Base-by-base conservation (phyloP, 2,888 invertebrate species). In the Drosophila cyrtoloma region DNA sequence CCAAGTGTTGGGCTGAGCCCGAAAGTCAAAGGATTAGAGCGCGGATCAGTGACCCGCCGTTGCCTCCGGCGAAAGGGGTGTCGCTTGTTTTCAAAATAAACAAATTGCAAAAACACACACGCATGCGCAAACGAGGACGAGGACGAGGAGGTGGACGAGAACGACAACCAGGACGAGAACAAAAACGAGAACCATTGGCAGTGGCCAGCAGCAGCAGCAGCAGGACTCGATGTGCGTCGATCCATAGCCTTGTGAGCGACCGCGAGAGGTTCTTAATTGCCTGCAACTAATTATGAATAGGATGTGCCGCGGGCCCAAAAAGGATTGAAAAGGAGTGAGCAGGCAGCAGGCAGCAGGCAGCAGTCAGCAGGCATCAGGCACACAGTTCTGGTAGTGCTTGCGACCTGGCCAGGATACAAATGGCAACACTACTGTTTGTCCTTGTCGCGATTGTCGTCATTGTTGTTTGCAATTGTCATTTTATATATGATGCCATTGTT, bases 381-480 rank as follows among this genome's bases (percentile, higher is more conserved):
- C 19, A 19, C 9, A 10, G 19, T 10, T 39, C 2, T 2, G 39
- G 19, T 19, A 19, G 22, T 28, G 28, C 19, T 19, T 10, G n/a
- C 72, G 9, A 32, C 22, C 22, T 47, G 47, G 32, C 47, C 32
- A 37, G 50, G 6, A 61, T 19, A 28, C 2, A 65, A 61, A 12
- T 39, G 39, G 60, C 33, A 42, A 73, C 71, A 91, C 91, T 91
- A 91, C 91, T 82, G 91, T 91, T 89, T 81, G 90, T 80, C 91
- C 92, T 91, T 91, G 92, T 71, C 76, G 63, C 82, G 82, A 87
- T 91, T 91, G 86, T 91, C 88, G 90, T 91, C 90, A 91, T 91
- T 91, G 92, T 91, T 91, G 91, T 86, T 91, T 86, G 89, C 89
- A 86, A 91, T 91, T 91, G 90, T 89, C 88, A 91, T 91, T 91